phyloP scores from a whole-genome alignment of 1,140 invertebrate genomes.

The Apocrypta bakeri region DNA sequence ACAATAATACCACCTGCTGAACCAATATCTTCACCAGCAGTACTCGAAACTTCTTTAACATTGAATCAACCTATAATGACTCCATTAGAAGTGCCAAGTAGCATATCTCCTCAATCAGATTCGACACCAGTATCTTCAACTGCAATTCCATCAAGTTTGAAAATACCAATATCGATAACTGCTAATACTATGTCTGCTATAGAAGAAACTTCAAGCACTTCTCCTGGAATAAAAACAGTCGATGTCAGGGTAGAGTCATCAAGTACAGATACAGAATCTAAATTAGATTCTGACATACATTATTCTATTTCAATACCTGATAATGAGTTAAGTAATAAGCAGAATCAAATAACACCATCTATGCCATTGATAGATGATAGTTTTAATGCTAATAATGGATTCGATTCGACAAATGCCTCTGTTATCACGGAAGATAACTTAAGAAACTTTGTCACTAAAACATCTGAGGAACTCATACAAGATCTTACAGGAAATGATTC shows the following conservation, averaged over 20 bases:
- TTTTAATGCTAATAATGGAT: conserved; percentile 50
- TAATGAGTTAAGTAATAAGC: conserved; percentile 51
- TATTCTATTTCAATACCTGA: conserved; percentile 69
- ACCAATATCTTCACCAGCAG: conserved; percentile 72
- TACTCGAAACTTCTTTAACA: conserved; percentile 82
- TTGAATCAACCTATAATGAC: conserved; percentile 88
- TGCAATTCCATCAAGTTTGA: background rate
- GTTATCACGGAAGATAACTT: conserved; percentile 30
- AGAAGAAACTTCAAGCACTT: conserved; percentile 63
- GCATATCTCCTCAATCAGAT: conserved; percentile 71
- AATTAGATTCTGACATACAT: conserved; percentile 35
- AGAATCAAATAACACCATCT: conserved; percentile 66
- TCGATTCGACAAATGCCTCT: conserved; percentile 43
- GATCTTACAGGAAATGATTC: conserved; percentile 35
- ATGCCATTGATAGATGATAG: conserved; percentile 72
- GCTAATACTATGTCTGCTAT: conserved; percentile 69
- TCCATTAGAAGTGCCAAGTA: conserved; percentile 82
- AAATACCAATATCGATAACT: conserved; percentile 56
- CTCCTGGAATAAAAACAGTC: background rate
- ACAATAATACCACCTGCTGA: conserved; percentile 70
- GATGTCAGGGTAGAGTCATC: background rate
- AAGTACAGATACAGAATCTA: conserved; percentile 17
- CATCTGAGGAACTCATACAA: conserved; percentile 38
- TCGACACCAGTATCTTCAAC: conserved; percentile 63
- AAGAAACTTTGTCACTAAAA: conserved; percentile 31